These are phyloP conservation scores for Gavia stellata DNA, from an alignment of 2,113 vertebrate genomes.

Conservation along the genomic window DNA sequence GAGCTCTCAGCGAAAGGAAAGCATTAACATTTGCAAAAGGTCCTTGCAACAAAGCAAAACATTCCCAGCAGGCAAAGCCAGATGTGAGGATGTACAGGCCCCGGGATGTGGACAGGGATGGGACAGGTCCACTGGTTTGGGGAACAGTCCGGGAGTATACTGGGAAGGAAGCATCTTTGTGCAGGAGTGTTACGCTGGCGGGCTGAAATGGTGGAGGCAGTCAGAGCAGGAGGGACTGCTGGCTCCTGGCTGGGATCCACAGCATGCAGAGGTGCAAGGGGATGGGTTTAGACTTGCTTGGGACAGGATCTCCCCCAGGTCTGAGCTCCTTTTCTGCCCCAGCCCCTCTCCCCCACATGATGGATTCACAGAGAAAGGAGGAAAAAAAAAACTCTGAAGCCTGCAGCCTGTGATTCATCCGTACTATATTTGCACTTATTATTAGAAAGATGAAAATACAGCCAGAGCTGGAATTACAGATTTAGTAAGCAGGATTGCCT, in stretches of 20 bases:
- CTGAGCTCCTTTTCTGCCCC: not conserved
- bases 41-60: constrained; percentile 26
- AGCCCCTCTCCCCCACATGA: not conserved
- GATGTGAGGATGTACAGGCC: not conserved
- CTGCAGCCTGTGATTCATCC: constrained; percentile 55
- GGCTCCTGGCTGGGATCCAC: not conserved
- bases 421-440: constrained; percentile 58
- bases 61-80: constrained; percentile 29
- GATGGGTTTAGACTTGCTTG: not conserved
- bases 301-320: not conserved
- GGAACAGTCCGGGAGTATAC: not conserved
- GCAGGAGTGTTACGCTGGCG: not conserved
- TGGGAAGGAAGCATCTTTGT: not conserved
- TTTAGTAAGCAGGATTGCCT: constrained; percentile 52
- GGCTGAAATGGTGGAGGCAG: not conserved
- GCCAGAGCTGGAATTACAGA: constrained; percentile 42
- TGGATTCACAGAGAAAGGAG: not conserved
- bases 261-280: not conserved
- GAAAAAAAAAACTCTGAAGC: not conserved
- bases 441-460: constrained; percentile 64
- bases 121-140: not conserved
- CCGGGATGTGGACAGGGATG: not conserved
- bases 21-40: constrained; percentile 65
- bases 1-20: constrained; percentile 48
- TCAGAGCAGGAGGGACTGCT: fast-evolving